Conservation (phyloP, 2,113 vertebrate genomes). For the Ascaphus truei region DNA sequence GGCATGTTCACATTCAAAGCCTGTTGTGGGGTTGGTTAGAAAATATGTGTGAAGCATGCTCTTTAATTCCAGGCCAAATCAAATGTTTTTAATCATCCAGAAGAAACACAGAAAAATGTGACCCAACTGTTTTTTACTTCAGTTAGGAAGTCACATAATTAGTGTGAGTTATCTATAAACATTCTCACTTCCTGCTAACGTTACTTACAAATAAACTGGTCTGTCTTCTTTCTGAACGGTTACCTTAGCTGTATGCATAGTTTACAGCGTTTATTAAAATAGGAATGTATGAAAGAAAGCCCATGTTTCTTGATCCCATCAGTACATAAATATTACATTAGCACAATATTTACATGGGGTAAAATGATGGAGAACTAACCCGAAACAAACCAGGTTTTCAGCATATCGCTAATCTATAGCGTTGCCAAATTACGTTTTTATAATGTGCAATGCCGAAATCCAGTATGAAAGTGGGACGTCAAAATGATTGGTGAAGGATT, state of each 20-base stretch:
- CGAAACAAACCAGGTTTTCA: too few relatives aligned
- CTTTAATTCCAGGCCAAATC: slow-evolving; percentile 85
- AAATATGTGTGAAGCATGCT: slow-evolving; percentile 76
- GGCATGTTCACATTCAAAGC: slow-evolving; percentile 76
- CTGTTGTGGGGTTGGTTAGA: slow-evolving; percentile 79
- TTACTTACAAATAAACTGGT: slow-evolving; percentile 60
- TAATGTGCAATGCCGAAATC: too few relatives aligned
- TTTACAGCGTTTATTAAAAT: not conserved
- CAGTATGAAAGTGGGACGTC: too few relatives aligned
- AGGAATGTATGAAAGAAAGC: not conserved
- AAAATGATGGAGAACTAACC: not conserved
- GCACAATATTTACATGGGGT: not conserved
- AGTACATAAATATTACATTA: not conserved
- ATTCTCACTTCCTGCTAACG: slow-evolving; percentile 62
- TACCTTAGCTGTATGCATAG: not conserved
- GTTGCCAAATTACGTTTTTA: too few relatives aligned
- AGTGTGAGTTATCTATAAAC: slow-evolving; percentile 59
- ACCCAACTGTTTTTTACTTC: slow-evolving; percentile 62
- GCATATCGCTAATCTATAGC: too few relatives aligned
- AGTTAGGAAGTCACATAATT: slow-evolving; percentile 59
- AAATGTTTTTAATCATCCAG: slow-evolving; percentile 77
- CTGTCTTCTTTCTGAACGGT: slow-evolving; percentile 43
- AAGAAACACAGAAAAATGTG: slow-evolving; percentile 50
- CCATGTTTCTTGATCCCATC: not conserved
- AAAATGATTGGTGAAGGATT: too few relatives aligned